Conservation (phyloP, 1,140 invertebrate species). For the Pygmarrhopalites habei region DNA sequence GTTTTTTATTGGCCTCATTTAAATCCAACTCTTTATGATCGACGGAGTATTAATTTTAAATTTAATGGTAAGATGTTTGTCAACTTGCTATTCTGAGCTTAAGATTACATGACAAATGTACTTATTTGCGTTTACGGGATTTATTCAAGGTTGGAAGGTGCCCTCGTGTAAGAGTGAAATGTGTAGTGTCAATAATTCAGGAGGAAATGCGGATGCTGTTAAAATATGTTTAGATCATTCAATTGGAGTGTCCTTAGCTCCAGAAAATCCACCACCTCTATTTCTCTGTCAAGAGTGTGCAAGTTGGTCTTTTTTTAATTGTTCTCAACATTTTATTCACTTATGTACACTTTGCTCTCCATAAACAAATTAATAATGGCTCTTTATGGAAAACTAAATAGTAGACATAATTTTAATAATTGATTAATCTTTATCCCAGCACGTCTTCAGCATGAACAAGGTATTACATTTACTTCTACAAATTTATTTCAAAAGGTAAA, state of each 20-base stretch:
- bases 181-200: constrained; percentile 38
- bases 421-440: no score
- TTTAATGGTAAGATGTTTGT: constrained; percentile 63
- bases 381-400: no score
- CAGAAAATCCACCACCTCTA: constrained; percentile 81
- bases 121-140: no score
- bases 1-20: constrained; percentile 99
- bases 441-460: constrained; percentile 58
- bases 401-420: no score
- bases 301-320: no score
- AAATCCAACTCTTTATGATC: constrained; percentile 85
- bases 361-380: no score
- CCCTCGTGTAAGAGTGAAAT: constrained; percentile 37
- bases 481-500: no score
- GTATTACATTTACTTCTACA: no score
- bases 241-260: constrained; percentile 62
- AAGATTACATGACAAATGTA: background rate
- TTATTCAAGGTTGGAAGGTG: constrained; percentile 28
- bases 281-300: constrained; percentile 95
- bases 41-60: constrained; percentile 79
- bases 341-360: no score
- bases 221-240: constrained; percentile 86
- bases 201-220: constrained; percentile 60
- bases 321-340: no score
- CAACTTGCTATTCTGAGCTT: background rate